Percentiles rank a stretch among this genome's conserved stretches.
Conservation (phyloP, 2,797 vertebrate species). For the Enteromius anoplus region DNA sequence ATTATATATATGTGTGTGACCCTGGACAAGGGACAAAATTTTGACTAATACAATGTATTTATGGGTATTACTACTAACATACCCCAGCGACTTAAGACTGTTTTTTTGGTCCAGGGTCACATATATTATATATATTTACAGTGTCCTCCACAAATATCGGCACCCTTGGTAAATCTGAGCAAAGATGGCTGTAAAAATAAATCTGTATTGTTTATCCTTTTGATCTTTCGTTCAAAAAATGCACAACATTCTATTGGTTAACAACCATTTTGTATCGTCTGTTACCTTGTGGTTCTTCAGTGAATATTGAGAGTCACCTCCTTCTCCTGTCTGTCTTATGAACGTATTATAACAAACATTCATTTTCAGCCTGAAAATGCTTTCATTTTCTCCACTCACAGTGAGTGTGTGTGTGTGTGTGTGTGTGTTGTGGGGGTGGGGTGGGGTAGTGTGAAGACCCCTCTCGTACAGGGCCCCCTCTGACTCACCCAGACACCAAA, state of each 20-base stretch:
- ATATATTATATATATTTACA: too few relatives aligned
- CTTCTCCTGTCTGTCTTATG: slow-evolving; percentile 54
- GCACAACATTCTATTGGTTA: neutral
- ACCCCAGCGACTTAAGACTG: too few relatives aligned
- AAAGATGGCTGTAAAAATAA: too few relatives aligned
- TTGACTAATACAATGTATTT: too few relatives aligned
- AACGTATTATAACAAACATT: slow-evolving; percentile 55
- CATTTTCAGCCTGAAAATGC: slow-evolving; percentile 20
- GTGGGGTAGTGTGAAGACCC: slow-evolving; percentile 51
- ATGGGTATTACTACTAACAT: too few relatives aligned
- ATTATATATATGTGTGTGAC: too few relatives aligned
- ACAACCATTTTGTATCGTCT: neutral
- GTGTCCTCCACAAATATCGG: too few relatives aligned
- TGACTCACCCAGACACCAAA: slow-evolving; percentile 81
- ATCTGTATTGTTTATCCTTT: too few relatives aligned
- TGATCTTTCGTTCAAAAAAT: too few relatives aligned
- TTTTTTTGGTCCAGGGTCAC: too few relatives aligned
- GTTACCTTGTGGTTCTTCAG: neutral
- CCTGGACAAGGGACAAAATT: too few relatives aligned
- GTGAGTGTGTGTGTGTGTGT: slow-evolving; percentile 52
- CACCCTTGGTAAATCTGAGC: too few relatives aligned
- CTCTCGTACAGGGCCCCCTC: slow-evolving; percentile 74
- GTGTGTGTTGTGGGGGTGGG: slow-evolving; percentile 52
- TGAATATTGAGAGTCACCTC: neutral
- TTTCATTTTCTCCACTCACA: slow-evolving; percentile 26